Evolutionary conservation across 2,888 invertebrate species (phyloP).

Genomic region (Scaptomyza cyrtandrae): DNA sequence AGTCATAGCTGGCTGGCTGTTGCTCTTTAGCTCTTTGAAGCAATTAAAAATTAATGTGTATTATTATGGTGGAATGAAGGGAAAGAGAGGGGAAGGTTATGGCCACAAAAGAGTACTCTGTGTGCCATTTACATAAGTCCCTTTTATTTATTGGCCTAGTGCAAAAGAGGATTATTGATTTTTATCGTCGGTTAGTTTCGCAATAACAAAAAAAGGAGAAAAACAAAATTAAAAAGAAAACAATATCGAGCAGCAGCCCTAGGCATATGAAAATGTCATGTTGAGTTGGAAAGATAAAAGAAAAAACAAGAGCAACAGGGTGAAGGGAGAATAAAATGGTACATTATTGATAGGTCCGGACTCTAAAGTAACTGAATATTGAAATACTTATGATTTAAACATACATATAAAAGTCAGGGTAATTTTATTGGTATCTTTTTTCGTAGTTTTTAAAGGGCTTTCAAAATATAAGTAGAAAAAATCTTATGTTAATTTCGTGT

Average conservation of each 20-base stretch:
- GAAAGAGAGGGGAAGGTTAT: rapidly evolving
- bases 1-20: conserved; percentile 52
- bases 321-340: neutral
- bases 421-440: neutral
- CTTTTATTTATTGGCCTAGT: conserved; percentile 56
- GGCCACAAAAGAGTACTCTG: conserved; percentile 10
- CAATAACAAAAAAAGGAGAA: conserved; percentile 14
- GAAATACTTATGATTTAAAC: neutral
- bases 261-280: conserved; percentile 58
- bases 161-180: conserved; percentile 76
- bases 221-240: conserved; percentile 34
- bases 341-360: neutral
- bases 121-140: conserved; percentile 53
- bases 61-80: conserved; percentile 11
- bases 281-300: conserved; percentile 6
- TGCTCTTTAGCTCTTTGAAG: conserved; percentile 29
- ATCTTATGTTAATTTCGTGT: conserved; percentile 21
- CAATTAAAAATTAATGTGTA: conserved; percentile 67
- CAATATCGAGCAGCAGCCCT: conserved; percentile 49
- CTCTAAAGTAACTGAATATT: neutral
- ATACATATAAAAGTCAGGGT: neutral
- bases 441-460: no score
- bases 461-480: conserved; percentile 19
- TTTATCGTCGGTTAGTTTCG: conserved; percentile 48
- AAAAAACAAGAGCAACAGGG: neutral